Conservation (phyloP, 2,888 invertebrate species). For the Phengaris arion region DNA sequence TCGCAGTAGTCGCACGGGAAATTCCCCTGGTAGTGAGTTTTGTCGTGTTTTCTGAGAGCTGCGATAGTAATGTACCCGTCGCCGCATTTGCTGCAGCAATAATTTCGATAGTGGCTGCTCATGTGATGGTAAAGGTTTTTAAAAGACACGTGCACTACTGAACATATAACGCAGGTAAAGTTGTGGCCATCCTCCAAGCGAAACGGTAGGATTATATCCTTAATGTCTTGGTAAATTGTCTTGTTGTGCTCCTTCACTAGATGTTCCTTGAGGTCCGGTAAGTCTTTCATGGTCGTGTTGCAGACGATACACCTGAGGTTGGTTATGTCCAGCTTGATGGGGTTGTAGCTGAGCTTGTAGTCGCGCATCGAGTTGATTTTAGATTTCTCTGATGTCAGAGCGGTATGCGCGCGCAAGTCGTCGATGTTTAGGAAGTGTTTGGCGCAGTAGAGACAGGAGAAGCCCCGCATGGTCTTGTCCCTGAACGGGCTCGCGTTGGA, state of each 20-base stretch:
- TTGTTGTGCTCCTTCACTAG: constrained; percentile 58
- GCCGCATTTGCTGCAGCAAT: constrained; percentile 71
- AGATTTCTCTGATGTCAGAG: constrained; percentile 62
- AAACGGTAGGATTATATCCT: constrained; percentile 72
- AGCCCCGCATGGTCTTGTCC: constrained; percentile 69
- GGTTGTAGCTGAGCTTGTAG: constrained; percentile 73
- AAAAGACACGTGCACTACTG: constrained; percentile 67
- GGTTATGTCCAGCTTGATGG: constrained; percentile 71
- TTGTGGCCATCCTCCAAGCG: constrained; percentile 63
- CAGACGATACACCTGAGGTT: constrained; percentile 63
- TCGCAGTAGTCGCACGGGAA: constrained; percentile 78
- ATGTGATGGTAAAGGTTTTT: constrained; percentile 72
- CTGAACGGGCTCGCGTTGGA: constrained; percentile 74
- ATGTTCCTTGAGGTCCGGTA: constrained; percentile 66
- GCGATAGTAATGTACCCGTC: constrained; percentile 70
- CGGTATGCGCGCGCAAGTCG: constrained; percentile 60
- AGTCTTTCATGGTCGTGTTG: constrained; percentile 56
- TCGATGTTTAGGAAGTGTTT: constrained; percentile 62
- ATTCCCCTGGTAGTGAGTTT: constrained; percentile 71
- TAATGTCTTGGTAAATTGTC: constrained; percentile 63
- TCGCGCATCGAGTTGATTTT: constrained; percentile 71
- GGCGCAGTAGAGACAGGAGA: constrained; percentile 72
- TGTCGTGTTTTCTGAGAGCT: constrained; percentile 69
- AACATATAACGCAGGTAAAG: constrained; percentile 66
- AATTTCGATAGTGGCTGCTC: constrained; percentile 73